Evolutionary conservation across 2,888 invertebrate genomes (phyloP), one percentile per base, ranked within the genome.

Genomic region (Dolomedes plantarius): DNA sequence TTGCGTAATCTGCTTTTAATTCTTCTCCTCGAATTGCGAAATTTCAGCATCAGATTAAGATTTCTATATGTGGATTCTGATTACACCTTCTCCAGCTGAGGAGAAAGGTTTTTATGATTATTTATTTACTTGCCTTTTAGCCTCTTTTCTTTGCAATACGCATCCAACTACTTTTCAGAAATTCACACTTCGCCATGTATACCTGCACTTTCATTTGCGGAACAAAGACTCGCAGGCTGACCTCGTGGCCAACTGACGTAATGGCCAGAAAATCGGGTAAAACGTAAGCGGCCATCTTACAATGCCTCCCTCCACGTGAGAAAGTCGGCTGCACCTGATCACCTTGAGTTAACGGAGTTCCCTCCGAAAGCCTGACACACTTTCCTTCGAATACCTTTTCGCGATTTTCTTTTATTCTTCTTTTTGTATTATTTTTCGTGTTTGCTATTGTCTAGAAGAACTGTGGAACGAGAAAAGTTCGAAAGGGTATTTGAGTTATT

Each of bases 261-360:
- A 85, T 19, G 83, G 77, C 77, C 50, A 85, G 83, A 85, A 71
- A 85, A 71, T 77, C 83, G 67, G 71, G 77, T 77, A 85, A 73
- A 85, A 78, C 71, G n/a, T 71, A 69, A 75, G 82, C 82, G 71
- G 31, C 56, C 81, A 29, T 74, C 81, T 68, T 46, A 50, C 56
- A 31, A 31, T 65, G 68, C 74, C 83, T 85, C 83, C 73, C 76
- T 19, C 16, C 83, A 85, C 83, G 83, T 85, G 83, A 85, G 83
- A 85, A 85, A 85, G 83, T 78, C 56, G 78, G 65, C 67, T 73
- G 50, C 67, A 65, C 83, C 56, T 56, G 83, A 85, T 85, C 68
- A 85, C 83, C 83, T 85, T 85, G 83, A 78, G 75, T 41, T 68
- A 68, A 67, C 11, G 56, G 56, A 56, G 56, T 56, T 56, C 23